These are phyloP conservation scores for Gymnocephalus cernua DNA, from an alignment of 2,113 vertebrate genomes.

Conservation along the genomic window DNA sequence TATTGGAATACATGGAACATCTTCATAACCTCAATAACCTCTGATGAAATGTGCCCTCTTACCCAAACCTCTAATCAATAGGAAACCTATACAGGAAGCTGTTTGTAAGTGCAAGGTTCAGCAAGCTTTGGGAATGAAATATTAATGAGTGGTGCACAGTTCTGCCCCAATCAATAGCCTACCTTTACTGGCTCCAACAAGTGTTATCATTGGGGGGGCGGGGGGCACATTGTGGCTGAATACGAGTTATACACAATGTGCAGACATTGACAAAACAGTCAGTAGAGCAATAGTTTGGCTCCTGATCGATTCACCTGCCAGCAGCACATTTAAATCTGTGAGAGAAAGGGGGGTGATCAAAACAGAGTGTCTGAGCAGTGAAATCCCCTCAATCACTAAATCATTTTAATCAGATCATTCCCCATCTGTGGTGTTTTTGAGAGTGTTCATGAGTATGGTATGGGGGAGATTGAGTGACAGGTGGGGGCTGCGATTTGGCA, in stretches of 20 bases:
- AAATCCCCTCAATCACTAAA: slow-evolving; percentile 73
- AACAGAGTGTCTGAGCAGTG: slow-evolving; percentile 43
- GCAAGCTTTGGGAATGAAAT: slow-evolving; percentile 59
- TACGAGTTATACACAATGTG: slow-evolving; percentile 36
- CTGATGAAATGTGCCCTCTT: slow-evolving; percentile 14
- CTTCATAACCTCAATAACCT: slow-evolving; percentile 5
- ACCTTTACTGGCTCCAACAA: slow-evolving; percentile 50
- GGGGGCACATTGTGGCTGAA: slow-evolving; percentile 13
- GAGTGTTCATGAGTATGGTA: slow-evolving; percentile 57
- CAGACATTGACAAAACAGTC: slow-evolving; percentile 46
- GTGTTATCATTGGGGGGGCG: slow-evolving; percentile 20
- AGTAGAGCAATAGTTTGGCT: slow-evolving; percentile 26
- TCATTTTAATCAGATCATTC: slow-evolving; percentile 76
- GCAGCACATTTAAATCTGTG: slow-evolving; percentile 12
- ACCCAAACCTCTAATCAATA: slow-evolving; percentile 41
- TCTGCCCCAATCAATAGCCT: slow-evolving; percentile 43
- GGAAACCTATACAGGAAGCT: slow-evolving; percentile 58
- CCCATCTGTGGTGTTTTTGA: slow-evolving; percentile 69
- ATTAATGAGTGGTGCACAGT: slow-evolving; percentile 61
- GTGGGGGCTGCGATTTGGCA: slow-evolving; percentile 67
- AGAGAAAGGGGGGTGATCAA: slow-evolving; percentile 8
- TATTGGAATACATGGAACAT: background rate
- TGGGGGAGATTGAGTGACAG: slow-evolving; percentile 71
- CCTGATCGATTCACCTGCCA: slow-evolving; percentile 46
- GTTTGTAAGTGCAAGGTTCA: slow-evolving; percentile 57